Evolutionary conservation across 2,113 vertebrate species (phyloP).

Genomic region (Oreotragus oreotragus): DNA sequence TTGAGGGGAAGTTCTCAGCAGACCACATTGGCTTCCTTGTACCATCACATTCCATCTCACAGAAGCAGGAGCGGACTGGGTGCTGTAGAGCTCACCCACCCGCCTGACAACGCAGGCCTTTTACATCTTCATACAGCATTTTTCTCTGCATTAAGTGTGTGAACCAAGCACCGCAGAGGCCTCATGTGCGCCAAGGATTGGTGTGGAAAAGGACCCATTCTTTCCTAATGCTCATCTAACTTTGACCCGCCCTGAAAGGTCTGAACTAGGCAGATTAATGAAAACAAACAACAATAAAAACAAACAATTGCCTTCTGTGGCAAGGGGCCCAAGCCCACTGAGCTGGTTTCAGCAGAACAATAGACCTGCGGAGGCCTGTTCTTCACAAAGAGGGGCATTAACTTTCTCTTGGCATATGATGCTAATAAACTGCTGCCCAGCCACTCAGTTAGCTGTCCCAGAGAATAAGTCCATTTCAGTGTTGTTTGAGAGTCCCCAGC

Average conservation of each 20-base stretch:
- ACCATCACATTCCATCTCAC: background rate
- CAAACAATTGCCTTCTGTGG: background rate
- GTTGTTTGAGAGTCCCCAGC: background rate
- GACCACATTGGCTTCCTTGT: background rate
- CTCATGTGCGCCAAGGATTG: background rate
- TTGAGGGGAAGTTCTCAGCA: background rate
- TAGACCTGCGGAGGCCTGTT: background rate
- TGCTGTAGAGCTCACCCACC: background rate
- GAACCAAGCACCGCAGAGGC: background rate
- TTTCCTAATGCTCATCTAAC: background rate
- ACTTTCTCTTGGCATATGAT: background rate
- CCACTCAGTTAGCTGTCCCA: background rate
- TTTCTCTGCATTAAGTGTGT: background rate
- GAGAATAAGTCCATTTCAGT: background rate
- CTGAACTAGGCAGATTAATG: background rate
- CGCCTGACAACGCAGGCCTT: background rate
- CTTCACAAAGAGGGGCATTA: background rate
- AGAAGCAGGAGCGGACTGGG: background rate
- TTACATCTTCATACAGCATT: background rate
- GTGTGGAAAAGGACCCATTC: background rate
- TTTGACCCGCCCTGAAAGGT: background rate
- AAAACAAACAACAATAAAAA: background rate
- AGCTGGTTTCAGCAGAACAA: background rate
- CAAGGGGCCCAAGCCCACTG: background rate
- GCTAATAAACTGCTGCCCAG: background rate